Conservation (phyloP, 2,797 vertebrate species). For the Remorina albescens region DNA sequence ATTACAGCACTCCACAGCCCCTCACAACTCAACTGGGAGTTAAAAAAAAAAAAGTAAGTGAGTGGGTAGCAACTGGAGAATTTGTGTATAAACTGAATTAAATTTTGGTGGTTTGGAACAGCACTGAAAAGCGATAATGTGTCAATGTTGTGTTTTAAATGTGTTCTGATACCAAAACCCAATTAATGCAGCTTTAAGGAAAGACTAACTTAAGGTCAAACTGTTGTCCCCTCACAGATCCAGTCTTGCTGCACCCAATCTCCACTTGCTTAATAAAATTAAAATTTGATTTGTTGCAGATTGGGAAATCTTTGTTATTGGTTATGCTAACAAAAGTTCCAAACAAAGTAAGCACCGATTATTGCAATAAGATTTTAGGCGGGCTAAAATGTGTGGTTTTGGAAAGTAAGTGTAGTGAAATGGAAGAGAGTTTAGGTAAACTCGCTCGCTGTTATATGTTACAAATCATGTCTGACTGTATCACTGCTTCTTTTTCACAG, state of each 20-base stretch:
- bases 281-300: not conserved
- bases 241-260: too few relatives aligned
- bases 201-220: not conserved
- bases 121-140: too few relatives aligned
- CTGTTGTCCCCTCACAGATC: too few relatives aligned
- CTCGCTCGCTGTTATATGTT: too few relatives aligned
- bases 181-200: too few relatives aligned
- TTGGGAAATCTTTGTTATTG: not conserved
- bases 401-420: not conserved
- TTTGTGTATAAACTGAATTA: too few relatives aligned
- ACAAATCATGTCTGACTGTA: too few relatives aligned
- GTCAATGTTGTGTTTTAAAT: too few relatives aligned
- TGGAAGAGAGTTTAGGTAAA: not conserved
- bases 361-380: not conserved
- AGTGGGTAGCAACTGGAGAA: too few relatives aligned
- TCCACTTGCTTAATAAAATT: not conserved
- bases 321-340: not conserved
- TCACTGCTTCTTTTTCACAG: not conserved
- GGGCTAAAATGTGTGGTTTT: not conserved
- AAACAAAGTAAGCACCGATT: not conserved
- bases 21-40: too few relatives aligned
- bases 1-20: not conserved
- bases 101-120: not conserved
- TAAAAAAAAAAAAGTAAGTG: not conserved
- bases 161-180: not conserved